A percentile compares a stretch with the other conserved stretches of the same genome.
Conservation (phyloP, 1,140 invertebrate genomes). For the Drosophila carrolli region DNA sequence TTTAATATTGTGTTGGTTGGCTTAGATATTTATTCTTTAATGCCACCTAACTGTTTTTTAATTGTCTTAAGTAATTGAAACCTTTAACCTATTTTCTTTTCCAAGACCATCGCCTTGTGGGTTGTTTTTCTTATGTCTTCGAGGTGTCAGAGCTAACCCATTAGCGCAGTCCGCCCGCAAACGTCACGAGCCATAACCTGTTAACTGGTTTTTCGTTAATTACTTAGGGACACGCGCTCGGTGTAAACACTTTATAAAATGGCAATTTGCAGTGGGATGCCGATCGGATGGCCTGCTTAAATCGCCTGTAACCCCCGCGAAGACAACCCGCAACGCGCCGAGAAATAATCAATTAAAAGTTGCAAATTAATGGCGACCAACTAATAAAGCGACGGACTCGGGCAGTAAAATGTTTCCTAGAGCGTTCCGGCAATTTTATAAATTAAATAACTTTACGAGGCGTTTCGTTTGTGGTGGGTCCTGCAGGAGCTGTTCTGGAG, state of each 20-base stretch:
- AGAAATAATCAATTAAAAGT: slow-evolving; percentile 81
- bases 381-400: slow-evolving; percentile 53
- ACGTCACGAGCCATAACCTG: slow-evolving; percentile 69
- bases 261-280: slow-evolving; percentile 58
- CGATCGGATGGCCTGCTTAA: slow-evolving; percentile 4
- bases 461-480: slow-evolving; percentile 45
- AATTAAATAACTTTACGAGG: slow-evolving; percentile 79
- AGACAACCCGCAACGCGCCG: slow-evolving; percentile 9
- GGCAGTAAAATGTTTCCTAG: slow-evolving; percentile 22
- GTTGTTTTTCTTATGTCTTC: slow-evolving; percentile 1
- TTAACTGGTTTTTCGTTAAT: slow-evolving; percentile 66
- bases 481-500: no score
- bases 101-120: slow-evolving; percentile 1
- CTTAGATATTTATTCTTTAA: no score
- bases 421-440: slow-evolving; percentile 68
- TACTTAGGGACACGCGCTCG: slow-evolving; percentile 66
- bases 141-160: slow-evolving; percentile 26
- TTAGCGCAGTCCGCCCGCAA: slow-evolving; percentile 24
- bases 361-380: slow-evolving; percentile 68
- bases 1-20: no score
- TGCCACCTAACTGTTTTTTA: no score
- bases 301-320: slow-evolving; percentile 3
- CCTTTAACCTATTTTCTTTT: slow-evolving; percentile 1
- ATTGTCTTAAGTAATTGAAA: slow-evolving; percentile 15
- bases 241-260: slow-evolving; percentile 80